Conservation (phyloP, 2,888 invertebrate species). For the Amblyjoppa fuscipennis region DNA sequence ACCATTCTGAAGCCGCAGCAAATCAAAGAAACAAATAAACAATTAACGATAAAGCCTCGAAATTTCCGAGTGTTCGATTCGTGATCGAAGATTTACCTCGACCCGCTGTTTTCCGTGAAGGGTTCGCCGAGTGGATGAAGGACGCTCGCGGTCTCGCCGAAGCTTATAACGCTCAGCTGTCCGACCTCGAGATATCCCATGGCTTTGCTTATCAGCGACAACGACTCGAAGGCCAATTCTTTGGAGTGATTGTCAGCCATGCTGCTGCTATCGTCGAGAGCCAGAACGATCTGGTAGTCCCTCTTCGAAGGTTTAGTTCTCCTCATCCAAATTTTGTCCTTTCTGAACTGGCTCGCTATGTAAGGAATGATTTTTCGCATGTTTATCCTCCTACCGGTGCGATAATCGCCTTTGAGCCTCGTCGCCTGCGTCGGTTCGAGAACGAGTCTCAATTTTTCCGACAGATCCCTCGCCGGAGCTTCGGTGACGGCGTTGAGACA, state of each 20-base stretch:
- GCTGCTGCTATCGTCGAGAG: conserved; percentile 97
- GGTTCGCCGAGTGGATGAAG: conserved; percentile 95
- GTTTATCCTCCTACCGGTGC: conserved; percentile 98
- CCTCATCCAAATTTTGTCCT: conserved; percentile 99
- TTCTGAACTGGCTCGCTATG: conserved; percentile 99
- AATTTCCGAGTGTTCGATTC: not conserved
- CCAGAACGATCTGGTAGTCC: conserved; percentile 98
- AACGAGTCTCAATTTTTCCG: conserved; percentile 97
- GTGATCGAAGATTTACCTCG: conserved; percentile 84
- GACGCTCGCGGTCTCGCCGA: conserved; percentile 94
- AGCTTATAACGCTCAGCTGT: conserved; percentile 95
- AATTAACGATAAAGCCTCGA: not conserved
- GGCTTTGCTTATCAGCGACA: conserved; percentile 95
- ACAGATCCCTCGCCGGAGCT: conserved; percentile 92
- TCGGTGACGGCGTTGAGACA: conserved; percentile 87
- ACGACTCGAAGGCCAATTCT: conserved; percentile 97
- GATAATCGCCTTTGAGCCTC: conserved; percentile 96
- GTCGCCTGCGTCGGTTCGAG: conserved; percentile 98
- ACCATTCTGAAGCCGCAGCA: no score
- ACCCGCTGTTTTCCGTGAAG: conserved; percentile 95
- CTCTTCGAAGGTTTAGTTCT: conserved; percentile 97
- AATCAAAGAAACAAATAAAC: not conserved
- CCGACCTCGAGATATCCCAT: conserved; percentile 97
- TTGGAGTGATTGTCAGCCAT: conserved; percentile 96
- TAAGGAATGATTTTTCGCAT: conserved; percentile 99